These are phyloP conservation scores for Listronotus oregonensis DNA, from an alignment of 1,140 invertebrate genomes.

Conservation along the genomic window DNA sequence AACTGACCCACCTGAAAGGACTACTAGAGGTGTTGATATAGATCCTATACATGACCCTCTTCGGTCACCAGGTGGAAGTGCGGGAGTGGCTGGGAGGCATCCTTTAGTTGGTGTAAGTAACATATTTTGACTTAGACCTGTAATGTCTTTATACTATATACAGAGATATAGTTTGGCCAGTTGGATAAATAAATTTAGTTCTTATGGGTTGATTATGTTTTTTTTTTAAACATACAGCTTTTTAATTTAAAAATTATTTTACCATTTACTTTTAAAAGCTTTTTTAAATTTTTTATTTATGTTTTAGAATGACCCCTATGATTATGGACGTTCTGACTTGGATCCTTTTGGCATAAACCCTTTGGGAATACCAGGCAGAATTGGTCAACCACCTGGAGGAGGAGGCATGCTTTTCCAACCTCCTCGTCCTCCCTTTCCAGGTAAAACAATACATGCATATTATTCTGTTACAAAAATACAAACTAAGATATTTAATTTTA, in stretches of 20 bases:
- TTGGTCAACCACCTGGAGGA: conserved; percentile 32
- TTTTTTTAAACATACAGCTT: too few species aligned
- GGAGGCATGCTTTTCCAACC: conserved; percentile 79
- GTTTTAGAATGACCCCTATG: conserved; percentile 21
- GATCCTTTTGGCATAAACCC: conserved; percentile 66
- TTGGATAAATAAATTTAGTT: too few species aligned
- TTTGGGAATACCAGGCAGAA: conserved; percentile 34
- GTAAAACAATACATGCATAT: conserved; percentile 6
- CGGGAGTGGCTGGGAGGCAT: neutral
- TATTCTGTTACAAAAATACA: neutral
- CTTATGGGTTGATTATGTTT: too few species aligned
- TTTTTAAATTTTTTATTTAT: neutral
- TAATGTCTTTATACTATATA: too few species aligned
- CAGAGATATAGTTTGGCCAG: too few species aligned
- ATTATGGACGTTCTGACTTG: conserved; percentile 69
- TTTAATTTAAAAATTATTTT: too few species aligned
- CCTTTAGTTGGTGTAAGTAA: conserved; percentile 1
- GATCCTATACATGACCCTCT: neutral
- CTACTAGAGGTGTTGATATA: neutral
- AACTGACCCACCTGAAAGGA: conserved; percentile 32
- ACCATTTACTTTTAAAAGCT: too few species aligned
- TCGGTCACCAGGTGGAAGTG: conserved; percentile 1
- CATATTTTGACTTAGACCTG: neutral
- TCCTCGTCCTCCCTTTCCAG: conserved; percentile 40
- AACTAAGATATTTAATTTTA: too few species aligned